Percentiles rank a stretch among this genome's conserved stretches.
Conservation (phyloP, 2,888 invertebrate genomes). For the Diaperis boleti region DNA sequence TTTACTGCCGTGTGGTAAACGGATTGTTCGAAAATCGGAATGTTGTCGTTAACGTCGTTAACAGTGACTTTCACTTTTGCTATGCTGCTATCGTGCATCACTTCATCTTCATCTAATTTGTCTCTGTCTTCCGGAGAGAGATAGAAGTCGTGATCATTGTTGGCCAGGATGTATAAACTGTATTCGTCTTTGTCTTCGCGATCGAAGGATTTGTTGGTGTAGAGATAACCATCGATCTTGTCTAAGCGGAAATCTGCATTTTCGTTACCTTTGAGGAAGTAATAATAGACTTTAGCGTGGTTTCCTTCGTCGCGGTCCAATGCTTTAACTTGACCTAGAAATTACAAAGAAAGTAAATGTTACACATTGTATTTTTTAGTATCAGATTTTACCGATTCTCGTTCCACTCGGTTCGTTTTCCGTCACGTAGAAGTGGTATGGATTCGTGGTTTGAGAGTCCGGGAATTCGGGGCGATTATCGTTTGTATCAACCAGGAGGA, state of each 20-base stretch:
- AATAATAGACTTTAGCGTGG: conserved; percentile 87
- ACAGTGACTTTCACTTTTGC: conserved; percentile 80
- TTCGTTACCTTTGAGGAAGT: conserved; percentile 82
- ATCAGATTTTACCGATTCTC: conserved; percentile 70
- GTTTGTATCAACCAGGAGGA: conserved; percentile 83
- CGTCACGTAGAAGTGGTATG: conserved; percentile 76
- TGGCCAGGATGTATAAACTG: conserved; percentile 82
- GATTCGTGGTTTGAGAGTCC: conserved; percentile 69
- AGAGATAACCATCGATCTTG: conserved; percentile 83
- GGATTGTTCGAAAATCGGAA: conserved; percentile 70
- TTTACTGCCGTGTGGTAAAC: conserved; percentile 73
- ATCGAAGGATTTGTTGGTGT: conserved; percentile 84
- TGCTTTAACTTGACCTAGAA: conserved; percentile 77
- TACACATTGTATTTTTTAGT: background rate
- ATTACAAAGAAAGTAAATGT: conserved; percentile 40
- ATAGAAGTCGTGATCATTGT: conserved; percentile 84
- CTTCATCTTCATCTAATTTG: conserved; percentile 64
- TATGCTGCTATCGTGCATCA: conserved; percentile 74
- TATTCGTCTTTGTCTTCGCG: conserved; percentile 83
- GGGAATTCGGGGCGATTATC: conserved; percentile 86
- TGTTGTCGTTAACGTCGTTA: conserved; percentile 87
- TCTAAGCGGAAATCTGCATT: conserved; percentile 83
- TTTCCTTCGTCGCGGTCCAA: conserved; percentile 83
- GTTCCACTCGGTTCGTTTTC: conserved; percentile 78
- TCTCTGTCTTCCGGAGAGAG: conserved; percentile 68